Conservation (phyloP, 1,140 invertebrate genomes). For the Zeugodacus cucurbitae region DNA sequence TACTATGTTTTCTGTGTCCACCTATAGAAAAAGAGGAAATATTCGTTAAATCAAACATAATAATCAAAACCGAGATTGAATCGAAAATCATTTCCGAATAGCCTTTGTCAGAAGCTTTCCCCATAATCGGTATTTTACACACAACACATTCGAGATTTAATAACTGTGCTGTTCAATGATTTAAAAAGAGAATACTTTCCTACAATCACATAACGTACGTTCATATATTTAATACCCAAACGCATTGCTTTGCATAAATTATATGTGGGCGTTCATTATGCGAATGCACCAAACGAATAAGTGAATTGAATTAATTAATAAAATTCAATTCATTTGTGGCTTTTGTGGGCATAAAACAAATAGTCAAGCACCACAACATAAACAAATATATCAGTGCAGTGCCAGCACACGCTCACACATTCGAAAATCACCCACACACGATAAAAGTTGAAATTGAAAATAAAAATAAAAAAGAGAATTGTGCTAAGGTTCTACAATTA, state of each 20-base stretch:
- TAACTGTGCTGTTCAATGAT: not conserved
- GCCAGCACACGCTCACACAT: not conserved
- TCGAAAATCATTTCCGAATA: too few relatives aligned
- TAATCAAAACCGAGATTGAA: too few relatives aligned
- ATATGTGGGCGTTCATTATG: not conserved
- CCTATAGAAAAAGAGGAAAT: too few relatives aligned
- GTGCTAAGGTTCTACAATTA: not conserved
- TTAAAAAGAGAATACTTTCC: not conserved
- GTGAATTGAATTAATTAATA: conserved; percentile 33
- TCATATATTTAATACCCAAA: not conserved
- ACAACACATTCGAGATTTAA: too few relatives aligned
- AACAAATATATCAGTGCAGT: not conserved
- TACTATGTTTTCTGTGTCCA: too few relatives aligned
- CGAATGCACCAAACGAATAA: not conserved
- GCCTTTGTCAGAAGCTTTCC: too few relatives aligned
- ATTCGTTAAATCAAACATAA: too few relatives aligned
- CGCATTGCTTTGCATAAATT: conserved; percentile 8
- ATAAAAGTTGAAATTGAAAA: not conserved
- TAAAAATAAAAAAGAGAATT: not conserved
- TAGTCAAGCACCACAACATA: not conserved
- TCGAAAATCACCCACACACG: too few relatives aligned
- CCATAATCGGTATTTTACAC: too few relatives aligned
- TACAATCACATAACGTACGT: not conserved
- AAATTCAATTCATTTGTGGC: conserved; percentile 34
- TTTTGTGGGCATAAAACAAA: conserved; percentile 37